Conservation (phyloP, 2,797 vertebrate genomes). For the Leptodactylus fallax region DNA sequence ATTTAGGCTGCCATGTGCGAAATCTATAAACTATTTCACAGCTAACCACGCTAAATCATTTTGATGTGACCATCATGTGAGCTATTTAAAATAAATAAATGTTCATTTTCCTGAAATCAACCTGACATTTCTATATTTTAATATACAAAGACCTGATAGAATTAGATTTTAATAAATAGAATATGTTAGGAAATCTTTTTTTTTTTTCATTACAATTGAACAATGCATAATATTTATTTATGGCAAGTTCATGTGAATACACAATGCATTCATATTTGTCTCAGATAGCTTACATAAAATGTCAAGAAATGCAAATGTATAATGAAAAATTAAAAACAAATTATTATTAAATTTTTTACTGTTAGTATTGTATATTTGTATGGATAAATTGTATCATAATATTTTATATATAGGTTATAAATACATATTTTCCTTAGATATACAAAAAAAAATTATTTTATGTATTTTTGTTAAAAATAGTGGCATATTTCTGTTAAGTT, state of each 20-base stretch:
- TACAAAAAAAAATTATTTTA: too few relatives aligned
- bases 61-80: background rate
- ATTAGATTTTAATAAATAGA: slow-evolving; percentile 37
- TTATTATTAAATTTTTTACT: background rate
- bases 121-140: slow-evolving; percentile 31
- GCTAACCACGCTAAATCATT: slow-evolving; percentile 27
- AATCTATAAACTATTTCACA: slow-evolving; percentile 20
- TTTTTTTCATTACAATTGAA: background rate
- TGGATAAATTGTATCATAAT: too few relatives aligned
- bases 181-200: slow-evolving; percentile 22
- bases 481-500: too few relatives aligned
- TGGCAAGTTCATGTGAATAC: background rate
- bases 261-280: slow-evolving; percentile 6
- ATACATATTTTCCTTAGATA: too few relatives aligned
- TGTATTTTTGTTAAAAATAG: too few relatives aligned
- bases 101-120: slow-evolving; percentile 13
- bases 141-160: slow-evolving; percentile 11
- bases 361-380: background rate
- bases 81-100: slow-evolving; percentile 36
- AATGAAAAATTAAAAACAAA: background rate
- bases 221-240: slow-evolving; percentile 47
- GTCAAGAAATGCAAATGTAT: slow-evolving; percentile 12
- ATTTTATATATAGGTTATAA: too few relatives aligned
- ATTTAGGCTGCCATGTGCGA: background rate
- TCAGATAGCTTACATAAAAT: slow-evolving; percentile 1